Percentiles rank a stretch among this genome's conserved stretches.
Evolutionary conservation across 2,888 invertebrate species (phyloP).

Genomic region (Drosophila fulvimacula): DNA sequence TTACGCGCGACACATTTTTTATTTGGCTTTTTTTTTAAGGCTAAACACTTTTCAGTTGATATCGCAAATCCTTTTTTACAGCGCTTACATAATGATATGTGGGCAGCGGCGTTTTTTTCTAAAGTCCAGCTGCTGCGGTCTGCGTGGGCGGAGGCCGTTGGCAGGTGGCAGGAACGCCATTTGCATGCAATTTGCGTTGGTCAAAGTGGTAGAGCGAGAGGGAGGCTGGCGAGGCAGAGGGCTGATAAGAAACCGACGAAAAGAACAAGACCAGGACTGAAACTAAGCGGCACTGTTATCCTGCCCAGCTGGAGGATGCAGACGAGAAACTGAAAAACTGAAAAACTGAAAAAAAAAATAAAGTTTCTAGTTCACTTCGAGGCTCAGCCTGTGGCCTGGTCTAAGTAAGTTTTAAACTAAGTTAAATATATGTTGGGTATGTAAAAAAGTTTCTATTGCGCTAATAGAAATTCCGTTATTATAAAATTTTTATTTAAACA

Average conservation of each 20-base stretch:
- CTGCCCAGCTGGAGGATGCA: not conserved
- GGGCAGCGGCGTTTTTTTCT: constrained; percentile 38
- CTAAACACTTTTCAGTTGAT: constrained; percentile 74
- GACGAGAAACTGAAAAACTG: not conserved
- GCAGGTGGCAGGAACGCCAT: constrained; percentile 20
- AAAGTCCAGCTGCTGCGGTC: constrained; percentile 48
- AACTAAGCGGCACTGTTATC: not conserved
- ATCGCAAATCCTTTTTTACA: constrained; percentile 75
- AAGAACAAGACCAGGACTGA: not conserved
- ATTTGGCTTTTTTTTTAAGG: constrained; percentile 24
- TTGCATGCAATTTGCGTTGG: constrained; percentile 62
- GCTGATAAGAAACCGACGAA: not conserved
- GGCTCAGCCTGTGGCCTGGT: not conserved
- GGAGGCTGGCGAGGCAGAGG: not conserved
- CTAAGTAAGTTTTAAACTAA: no score
- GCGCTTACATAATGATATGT: constrained; percentile 77
- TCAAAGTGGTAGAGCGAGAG: not conserved
- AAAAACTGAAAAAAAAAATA: no score
- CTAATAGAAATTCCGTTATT: no score
- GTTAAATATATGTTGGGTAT: no score
- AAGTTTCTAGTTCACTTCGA: constrained; percentile 3
- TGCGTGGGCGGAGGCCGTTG: not conserved
- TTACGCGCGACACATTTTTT: constrained; percentile 65
- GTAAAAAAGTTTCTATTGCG: no score
- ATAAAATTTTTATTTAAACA: no score